Conservation (phyloP, 92 coral and sea anemone species). For the Diadumene lineata region DNA sequence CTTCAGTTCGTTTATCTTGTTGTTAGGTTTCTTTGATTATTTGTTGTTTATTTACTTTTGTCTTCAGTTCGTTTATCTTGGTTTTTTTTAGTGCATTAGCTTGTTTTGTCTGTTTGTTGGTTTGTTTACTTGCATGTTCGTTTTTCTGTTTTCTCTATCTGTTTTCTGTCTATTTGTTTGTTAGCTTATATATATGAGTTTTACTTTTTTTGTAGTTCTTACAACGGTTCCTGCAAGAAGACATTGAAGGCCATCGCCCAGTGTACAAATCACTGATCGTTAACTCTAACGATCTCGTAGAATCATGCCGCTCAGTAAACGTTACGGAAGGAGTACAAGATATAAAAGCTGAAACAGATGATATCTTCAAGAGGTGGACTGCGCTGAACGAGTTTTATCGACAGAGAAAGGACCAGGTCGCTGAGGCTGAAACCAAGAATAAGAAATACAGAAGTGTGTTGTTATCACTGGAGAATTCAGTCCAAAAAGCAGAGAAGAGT, state of each 20-base stretch:
- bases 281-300: conserved; percentile 68
- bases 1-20: too few relatives aligned
- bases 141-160: too few relatives aligned
- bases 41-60: too few relatives aligned
- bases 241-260: conserved; percentile 92
- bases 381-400: conserved; percentile 71
- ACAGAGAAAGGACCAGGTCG: conserved; percentile 70
- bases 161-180: too few relatives aligned
- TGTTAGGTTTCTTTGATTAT: too few relatives aligned
- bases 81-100: too few relatives aligned
- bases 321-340: conserved; percentile 87
- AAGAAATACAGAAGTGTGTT: conserved; percentile 81
- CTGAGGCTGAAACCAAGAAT: conserved; percentile 72
- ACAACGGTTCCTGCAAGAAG: conserved; percentile 88
- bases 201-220: conserved; percentile 45
- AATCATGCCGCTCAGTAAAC: conserved; percentile 68
- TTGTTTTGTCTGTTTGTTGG: too few relatives aligned
- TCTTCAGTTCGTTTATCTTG: too few relatives aligned
- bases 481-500: conserved; percentile 64
- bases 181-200: too few relatives aligned
- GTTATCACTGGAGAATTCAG: conserved; percentile 79
- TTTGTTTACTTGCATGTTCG: too few relatives aligned
- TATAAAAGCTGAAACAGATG: conserved; percentile 67
- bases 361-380: conserved; percentile 74
- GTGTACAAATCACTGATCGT: conserved; percentile 75